Percentiles rank a stretch among this genome's conserved stretches.
Evolutionary conservation across 2,113 vertebrate genomes (phyloP).

Genomic region (Callochromis pleurospilus): DNA sequence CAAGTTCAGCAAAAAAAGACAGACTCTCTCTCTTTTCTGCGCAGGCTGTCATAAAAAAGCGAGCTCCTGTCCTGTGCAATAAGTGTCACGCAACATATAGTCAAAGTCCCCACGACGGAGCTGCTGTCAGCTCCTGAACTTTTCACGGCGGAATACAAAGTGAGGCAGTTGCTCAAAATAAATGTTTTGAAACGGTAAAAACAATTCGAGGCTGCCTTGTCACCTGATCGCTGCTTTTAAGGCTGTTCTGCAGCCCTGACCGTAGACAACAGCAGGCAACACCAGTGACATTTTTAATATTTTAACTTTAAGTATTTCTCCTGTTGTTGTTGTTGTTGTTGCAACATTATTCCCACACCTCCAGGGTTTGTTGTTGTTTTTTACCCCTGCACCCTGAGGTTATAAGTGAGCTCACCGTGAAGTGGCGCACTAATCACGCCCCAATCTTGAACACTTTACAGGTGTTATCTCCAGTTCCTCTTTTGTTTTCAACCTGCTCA

Average conservation of each 20-base stretch:
- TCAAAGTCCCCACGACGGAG: conserved; percentile 39
- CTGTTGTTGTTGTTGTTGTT: background rate
- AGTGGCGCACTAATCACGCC: background rate
- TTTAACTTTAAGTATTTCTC: conserved; percentile 1
- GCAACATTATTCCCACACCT: conserved; percentile 29
- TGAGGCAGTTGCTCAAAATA: conserved; percentile 54
- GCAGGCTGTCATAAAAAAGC: conserved; percentile 36
- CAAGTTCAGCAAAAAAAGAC: conserved; percentile 48
- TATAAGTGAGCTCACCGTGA: conserved; percentile 4
- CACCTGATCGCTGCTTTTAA: conserved; percentile 50
- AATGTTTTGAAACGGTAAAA: conserved; percentile 44
- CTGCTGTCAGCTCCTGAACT: conserved; percentile 51
- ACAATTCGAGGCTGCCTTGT: conserved; percentile 35
- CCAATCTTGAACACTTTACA: conserved; percentile 4
- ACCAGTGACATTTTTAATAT: conserved; percentile 21
- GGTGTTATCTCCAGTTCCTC: background rate
- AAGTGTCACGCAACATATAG: conserved; percentile 41
- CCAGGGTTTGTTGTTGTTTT: background rate
- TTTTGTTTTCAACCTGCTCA: background rate
- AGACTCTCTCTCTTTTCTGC: conserved; percentile 16
- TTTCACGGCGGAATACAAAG: conserved; percentile 38
- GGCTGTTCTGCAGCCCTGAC: conserved; percentile 8
- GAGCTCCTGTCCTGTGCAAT: conserved; percentile 49
- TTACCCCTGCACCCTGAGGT: background rate
- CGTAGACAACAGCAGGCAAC: conserved; percentile 40